Conservation (phyloP, 2,888 invertebrate genomes). For the Caenorhabditis angaria region DNA sequence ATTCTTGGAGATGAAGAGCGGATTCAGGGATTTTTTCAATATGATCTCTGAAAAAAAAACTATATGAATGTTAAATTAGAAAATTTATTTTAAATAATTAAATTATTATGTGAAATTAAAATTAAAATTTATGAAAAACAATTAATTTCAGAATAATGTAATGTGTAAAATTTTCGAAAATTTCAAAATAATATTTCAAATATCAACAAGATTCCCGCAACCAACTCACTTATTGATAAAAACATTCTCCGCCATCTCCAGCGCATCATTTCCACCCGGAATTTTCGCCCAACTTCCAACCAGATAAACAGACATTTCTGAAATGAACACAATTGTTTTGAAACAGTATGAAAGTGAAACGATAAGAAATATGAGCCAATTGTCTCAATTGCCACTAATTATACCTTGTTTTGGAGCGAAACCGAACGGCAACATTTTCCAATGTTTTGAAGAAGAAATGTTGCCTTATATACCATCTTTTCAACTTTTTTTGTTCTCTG, state of each 20-base stretch:
- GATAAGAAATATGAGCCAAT: neutral
- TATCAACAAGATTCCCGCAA: neutral
- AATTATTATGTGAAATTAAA: neutral
- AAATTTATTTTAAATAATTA: too few relatives aligned
- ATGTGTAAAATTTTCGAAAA: neutral
- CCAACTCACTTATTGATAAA: slow-evolving; percentile 33
- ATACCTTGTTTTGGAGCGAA: slow-evolving; percentile 1
- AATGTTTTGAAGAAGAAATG: neutral
- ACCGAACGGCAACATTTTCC: slow-evolving; percentile 2
- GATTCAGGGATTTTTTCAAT: slow-evolving; percentile 31
- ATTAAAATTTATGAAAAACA: too few relatives aligned
- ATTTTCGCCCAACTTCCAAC: slow-evolving; percentile 47
- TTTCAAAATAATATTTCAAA: neutral
- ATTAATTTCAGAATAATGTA: too few relatives aligned
- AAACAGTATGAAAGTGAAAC: neutral
- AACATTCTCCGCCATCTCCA: slow-evolving; percentile 42
- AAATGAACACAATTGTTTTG: neutral
- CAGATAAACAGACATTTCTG: slow-evolving; percentile 32
- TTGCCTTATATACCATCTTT: neutral
- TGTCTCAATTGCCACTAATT: neutral
- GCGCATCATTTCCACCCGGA: slow-evolving; percentile 37
- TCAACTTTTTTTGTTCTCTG: neutral
- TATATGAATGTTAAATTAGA: neutral
- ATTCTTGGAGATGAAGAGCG: slow-evolving; percentile 28
- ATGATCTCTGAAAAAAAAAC: slow-evolving; percentile 26